A percentile compares a stretch with the other conserved stretches of the same genome.
These are phyloP conservation scores for Lithobates sylvaticus DNA, from an alignment of 2,797 vertebrate genomes.

Conservation along the genomic window DNA sequence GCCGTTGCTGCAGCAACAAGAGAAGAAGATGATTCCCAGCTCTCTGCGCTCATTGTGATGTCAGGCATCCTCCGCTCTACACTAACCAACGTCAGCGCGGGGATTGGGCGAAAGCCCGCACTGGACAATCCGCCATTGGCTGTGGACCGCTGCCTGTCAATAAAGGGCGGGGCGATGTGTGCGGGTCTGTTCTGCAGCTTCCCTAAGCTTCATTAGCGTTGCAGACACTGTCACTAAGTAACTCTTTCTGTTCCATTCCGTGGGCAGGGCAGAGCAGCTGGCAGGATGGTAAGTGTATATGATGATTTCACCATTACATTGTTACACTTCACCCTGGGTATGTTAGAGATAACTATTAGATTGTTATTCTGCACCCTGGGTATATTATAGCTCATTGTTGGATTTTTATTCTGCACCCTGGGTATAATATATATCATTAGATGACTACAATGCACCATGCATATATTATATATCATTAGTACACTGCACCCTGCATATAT, in stretches of 20 bases:
- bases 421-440: neutral
- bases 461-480: no score
- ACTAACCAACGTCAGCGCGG: neutral
- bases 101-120: neutral
- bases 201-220: conserved; percentile 41
- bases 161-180: neutral
- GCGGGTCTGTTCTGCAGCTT: conserved; percentile 18
- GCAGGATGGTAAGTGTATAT: conserved; percentile 48
- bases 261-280: neutral
- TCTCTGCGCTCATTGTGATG: conserved; percentile 32
- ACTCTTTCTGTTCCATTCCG: conserved; percentile 37
- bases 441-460: no score
- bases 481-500: no score
- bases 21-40: neutral
- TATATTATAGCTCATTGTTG: neutral
- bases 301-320: neutral
- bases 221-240: conserved; percentile 49
- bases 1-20: conserved; percentile 54
- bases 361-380: no score
- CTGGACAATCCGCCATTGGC: conserved; percentile 68
- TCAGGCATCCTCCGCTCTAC: conserved; percentile 61
- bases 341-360: no score
- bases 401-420: neutral
- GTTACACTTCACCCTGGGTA: no score
- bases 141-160: conserved; percentile 64